A percentile compares a stretch with the other conserved stretches of the same genome.
Conservation (phyloP, 1,140 invertebrate genomes). For the Eubasilissa regina region DNA sequence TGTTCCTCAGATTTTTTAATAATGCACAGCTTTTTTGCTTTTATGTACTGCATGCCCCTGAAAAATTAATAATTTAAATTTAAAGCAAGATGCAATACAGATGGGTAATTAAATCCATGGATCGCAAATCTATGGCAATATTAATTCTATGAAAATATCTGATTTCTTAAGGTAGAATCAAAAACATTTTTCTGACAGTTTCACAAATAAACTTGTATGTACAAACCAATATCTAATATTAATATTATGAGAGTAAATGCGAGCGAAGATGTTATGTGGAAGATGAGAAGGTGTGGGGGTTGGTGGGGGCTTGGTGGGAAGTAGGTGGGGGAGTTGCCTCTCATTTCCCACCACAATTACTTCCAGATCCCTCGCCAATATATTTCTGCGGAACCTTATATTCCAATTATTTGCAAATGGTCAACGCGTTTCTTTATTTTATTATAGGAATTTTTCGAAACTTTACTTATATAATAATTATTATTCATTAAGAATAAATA, state of each 20-base stretch:
- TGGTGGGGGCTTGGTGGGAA: background rate
- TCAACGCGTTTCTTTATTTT: background rate
- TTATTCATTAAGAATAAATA: too few relatives aligned
- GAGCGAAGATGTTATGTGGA: background rate
- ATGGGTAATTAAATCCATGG: too few relatives aligned
- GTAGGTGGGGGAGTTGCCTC: background rate
- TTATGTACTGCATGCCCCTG: too few relatives aligned
- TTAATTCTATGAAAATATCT: too few relatives aligned
- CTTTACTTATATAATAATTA: background rate
- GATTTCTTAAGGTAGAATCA: too few relatives aligned
- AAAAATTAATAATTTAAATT: too few relatives aligned
- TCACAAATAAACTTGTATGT: too few relatives aligned
- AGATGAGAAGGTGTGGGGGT: background rate
- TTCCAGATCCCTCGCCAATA: conserved; percentile 49
- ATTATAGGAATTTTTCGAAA: background rate
- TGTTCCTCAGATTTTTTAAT: too few relatives aligned
- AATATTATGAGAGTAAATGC: conserved; percentile 16
- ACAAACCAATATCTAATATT: background rate
- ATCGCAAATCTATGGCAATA: too few relatives aligned
- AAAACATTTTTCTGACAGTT: too few relatives aligned
- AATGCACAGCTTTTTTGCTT: too few relatives aligned
- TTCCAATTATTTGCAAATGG: conserved; percentile 40
- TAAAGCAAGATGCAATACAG: too few relatives aligned
- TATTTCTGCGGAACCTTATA: conserved; percentile 45
- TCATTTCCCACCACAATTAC: conserved; percentile 50